These are phyloP conservation scores for Lagria hirta DNA, from an alignment of 2,888 invertebrate species.

Conservation along the genomic window DNA sequence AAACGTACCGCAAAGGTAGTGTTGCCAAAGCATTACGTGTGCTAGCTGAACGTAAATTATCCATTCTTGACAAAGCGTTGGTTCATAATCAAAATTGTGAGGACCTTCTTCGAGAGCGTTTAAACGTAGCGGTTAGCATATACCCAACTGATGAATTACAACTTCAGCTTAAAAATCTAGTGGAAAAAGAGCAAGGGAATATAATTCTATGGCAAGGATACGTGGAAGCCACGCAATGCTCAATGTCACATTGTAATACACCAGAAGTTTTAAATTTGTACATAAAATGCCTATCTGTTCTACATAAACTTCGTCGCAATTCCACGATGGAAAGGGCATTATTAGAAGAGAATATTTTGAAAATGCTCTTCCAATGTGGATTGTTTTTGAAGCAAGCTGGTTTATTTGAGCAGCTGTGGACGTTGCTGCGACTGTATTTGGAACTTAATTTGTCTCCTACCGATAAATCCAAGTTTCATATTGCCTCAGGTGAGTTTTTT, in stretches of 20 bases:
- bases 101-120: constrained; percentile 56
- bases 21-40: constrained; percentile 52
- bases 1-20: constrained; percentile 51
- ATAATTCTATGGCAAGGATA: constrained; percentile 58
- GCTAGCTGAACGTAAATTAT: constrained; percentile 61
- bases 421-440: constrained; percentile 67
- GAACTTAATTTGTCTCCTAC: constrained; percentile 64
- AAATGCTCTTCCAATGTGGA: constrained; percentile 58
- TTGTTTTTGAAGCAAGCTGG: constrained; percentile 71
- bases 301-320: constrained; percentile 52
- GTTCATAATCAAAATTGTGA: constrained; percentile 59
- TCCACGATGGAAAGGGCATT: constrained; percentile 46
- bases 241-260: constrained; percentile 65
- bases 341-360: constrained; percentile 51
- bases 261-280: constrained; percentile 62
- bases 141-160: constrained; percentile 64
- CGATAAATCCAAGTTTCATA: constrained; percentile 40
- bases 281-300: constrained; percentile 54
- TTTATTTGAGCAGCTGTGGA: constrained; percentile 74
- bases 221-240: constrained; percentile 58
- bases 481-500: too few species aligned
- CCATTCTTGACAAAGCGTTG: constrained; percentile 64
- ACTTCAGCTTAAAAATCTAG: constrained; percentile 53
- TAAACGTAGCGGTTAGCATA: constrained; percentile 55
- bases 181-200: constrained; percentile 57